phyloP scores from a whole-genome alignment of 2,888 invertebrate genomes.

The Meiosimyza decipiens region DNA sequence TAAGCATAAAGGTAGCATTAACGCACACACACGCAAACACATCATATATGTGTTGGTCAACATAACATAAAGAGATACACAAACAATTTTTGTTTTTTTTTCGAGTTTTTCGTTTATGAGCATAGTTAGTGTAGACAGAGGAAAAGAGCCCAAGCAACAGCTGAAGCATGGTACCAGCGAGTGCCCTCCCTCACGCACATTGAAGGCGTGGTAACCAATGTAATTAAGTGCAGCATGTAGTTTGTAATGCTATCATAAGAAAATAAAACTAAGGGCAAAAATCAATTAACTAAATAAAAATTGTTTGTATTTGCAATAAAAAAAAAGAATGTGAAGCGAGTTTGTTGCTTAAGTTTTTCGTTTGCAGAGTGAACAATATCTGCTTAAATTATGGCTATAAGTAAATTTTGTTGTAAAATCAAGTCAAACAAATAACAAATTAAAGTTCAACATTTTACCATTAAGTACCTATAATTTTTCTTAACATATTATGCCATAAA shows the following conservation, averaged over 20 bases:
- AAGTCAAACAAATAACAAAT: too few species aligned
- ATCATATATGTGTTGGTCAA: not conserved
- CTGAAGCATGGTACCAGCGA: constrained; percentile 12
- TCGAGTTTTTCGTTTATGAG: not conserved
- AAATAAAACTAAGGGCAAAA: constrained; percentile 6
- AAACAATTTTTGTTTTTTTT: not conserved
- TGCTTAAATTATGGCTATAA: too few species aligned
- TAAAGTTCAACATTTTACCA: too few species aligned
- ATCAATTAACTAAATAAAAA: constrained; percentile 21
- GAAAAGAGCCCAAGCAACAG: constrained; percentile 1
- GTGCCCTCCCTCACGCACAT: constrained; percentile 34
- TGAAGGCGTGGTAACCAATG: constrained; percentile 51
- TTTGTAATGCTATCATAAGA: not conserved
- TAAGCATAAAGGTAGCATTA: not conserved
- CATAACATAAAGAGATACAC: not conserved
- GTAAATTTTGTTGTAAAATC: too few species aligned
- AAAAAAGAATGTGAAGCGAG: not conserved
- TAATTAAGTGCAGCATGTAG: constrained; percentile 4
- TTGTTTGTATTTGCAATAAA: not conserved
- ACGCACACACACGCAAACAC: constrained; percentile 11
- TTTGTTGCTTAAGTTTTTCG: constrained; percentile 22
- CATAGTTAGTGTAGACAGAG: too few species aligned
- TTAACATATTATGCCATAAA: too few species aligned
- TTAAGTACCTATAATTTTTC: too few species aligned
- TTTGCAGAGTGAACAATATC: not conserved